Conservation (phyloP, 1,140 invertebrate genomes). For the Cydia amplana region DNA sequence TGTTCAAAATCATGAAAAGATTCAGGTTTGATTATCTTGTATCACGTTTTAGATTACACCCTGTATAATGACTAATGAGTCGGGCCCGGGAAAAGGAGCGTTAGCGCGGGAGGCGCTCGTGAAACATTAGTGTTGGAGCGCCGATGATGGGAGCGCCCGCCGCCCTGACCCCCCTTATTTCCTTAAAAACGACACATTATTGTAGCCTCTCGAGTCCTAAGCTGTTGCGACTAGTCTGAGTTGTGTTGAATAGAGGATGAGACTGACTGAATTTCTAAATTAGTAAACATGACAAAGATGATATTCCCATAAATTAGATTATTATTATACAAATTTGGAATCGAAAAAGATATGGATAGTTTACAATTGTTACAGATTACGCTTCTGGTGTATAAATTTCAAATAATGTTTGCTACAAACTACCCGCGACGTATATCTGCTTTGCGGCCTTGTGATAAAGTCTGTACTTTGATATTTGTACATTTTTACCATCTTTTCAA, state of each 20-base stretch:
- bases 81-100: neutral
- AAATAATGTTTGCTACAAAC: neutral
- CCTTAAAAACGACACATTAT: neutral
- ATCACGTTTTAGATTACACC: too few species aligned
- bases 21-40: too few species aligned
- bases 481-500: neutral
- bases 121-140: neutral
- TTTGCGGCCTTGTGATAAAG: conserved; percentile 1
- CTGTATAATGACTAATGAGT: too few species aligned
- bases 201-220: conserved; percentile 28
- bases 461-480: conserved; percentile 1
- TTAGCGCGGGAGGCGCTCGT: neutral
- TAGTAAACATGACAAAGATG: conserved; percentile 30
- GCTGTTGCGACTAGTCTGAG: conserved; percentile 30
- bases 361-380: neutral
- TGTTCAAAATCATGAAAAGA: too few species aligned
- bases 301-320: conserved; percentile 26
- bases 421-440: neutral
- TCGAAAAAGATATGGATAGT: neutral
- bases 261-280: conserved; percentile 27
- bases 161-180: neutral
- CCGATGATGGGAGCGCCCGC: neutral
- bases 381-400: neutral
- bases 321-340: conserved; percentile 13
- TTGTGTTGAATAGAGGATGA: conserved; percentile 32